Base-by-base conservation (phyloP, 2,797 vertebrate species). In the Acridotheres tristis region DNA sequence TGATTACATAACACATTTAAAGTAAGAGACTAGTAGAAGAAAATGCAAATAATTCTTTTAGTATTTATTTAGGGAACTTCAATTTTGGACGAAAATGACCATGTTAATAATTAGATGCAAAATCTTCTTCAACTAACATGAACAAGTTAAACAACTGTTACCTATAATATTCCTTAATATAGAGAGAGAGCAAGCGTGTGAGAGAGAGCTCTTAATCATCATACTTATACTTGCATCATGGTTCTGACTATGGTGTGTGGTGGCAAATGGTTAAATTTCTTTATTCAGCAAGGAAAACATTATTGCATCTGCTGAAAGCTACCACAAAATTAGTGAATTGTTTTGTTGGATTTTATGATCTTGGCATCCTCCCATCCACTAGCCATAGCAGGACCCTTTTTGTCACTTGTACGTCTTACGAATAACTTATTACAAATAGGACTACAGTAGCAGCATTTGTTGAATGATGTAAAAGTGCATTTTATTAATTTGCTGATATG, bases 201-300 rank as follows among this genome's bases (percentile, higher is more conserved):
- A 94, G 82, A 96, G 96, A 97, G 97, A 97, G 95, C 94, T 97
- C 96, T 96, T 95, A 94, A 94, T 95, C 54, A 72, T 96, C 85
- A 45, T 91, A 73, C 84, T 91, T 93, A 54, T 50, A 89, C 88
- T 94, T 95, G 51, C 93, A 94, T 96, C 96, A 95, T 95, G 95
- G 95, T 96, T 97, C 81, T 97, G 91, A 94, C 96, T 96, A 89
- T 97, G 90, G 95, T 97, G 94, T 95, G 93, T 97, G 97, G 97
- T 98, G 96, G 96, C 96, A 97, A 94, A 93, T 38, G 86, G 86
- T 78, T 97, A 96, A 97, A 93, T 95, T 88, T 92, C 57, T 80
- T 71, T 67, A 86, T 95, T 96, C 92, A 94, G 86, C 93, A 91
- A 88, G 77, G 94, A 96, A 96, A 95, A 88, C 0, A 0, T 91